phyloP scores from a whole-genome alignment of 1,140 invertebrate genomes.

The Penaeus chinensis region DNA sequence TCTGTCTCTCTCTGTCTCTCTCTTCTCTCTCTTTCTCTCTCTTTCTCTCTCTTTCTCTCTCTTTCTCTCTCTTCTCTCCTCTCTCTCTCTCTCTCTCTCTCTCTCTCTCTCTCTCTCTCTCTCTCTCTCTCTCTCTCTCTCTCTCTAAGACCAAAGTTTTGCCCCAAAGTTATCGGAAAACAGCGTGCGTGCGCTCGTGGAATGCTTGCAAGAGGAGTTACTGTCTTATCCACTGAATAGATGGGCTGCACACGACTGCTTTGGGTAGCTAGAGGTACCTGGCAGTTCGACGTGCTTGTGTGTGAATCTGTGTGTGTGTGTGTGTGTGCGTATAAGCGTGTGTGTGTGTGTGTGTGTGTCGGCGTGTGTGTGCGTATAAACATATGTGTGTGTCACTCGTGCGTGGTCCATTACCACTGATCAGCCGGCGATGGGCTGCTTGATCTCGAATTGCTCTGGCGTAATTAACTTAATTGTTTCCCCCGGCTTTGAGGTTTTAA shows the following conservation, averaged over 20 bases:
- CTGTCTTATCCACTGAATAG: not conserved
- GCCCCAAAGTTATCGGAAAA: not conserved
- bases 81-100: constrained; percentile 17
- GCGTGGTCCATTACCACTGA: too few relatives aligned
- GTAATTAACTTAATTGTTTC: too few relatives aligned
- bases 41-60: constrained; percentile 13
- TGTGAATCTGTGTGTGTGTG: not conserved
- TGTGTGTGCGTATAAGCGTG: not conserved
- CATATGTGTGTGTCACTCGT: too few relatives aligned
- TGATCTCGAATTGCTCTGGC: too few relatives aligned
- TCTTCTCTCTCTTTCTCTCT: constrained; percentile 11
- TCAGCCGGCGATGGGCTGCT: too few relatives aligned
- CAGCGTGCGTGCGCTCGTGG: not conserved
- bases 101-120: not conserved
- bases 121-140: not conserved
- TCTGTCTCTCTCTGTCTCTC: not conserved
- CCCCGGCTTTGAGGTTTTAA: too few relatives aligned
- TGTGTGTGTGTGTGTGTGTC: not conserved
- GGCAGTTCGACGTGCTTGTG: not conserved
- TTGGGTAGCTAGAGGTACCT: not conserved
- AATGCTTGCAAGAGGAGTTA: not conserved
- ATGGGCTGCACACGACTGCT: not conserved
- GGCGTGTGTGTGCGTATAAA: not conserved
- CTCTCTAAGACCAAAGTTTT: not conserved
- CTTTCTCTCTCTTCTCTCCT: not conserved